These are phyloP conservation scores for Mizuhopecten yessoensis DNA, from an alignment of 1,140 invertebrate genomes.

Conservation along the genomic window DNA sequence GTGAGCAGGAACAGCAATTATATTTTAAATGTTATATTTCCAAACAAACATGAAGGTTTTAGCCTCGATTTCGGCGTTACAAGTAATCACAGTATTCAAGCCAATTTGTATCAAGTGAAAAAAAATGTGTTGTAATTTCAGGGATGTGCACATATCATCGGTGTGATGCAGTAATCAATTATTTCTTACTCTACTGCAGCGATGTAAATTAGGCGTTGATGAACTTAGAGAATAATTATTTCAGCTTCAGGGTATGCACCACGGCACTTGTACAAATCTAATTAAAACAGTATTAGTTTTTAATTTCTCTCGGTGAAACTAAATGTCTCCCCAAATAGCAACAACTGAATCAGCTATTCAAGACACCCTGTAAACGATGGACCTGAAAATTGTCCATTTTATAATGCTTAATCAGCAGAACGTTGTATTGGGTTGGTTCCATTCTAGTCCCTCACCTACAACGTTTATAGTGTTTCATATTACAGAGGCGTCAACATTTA, in stretches of 20 bases:
- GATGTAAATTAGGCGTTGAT: background rate
- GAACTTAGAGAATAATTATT: background rate
- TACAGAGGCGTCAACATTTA: no score
- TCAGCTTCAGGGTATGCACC: background rate
- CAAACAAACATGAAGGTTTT: no score
- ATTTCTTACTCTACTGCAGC: background rate
- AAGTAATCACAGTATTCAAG: background rate
- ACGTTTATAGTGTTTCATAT: no score
- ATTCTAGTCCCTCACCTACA: no score
- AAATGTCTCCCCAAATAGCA: background rate
- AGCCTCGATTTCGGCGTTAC: no score
- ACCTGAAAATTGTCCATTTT: no score
- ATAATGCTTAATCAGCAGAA: background rate
- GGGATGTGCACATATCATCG: background rate
- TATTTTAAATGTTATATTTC: no score
- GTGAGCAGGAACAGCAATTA: no score
- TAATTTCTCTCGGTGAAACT: background rate
- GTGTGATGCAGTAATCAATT: background rate
- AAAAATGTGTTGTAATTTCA: background rate
- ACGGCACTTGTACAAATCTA: background rate
- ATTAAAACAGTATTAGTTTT: background rate
- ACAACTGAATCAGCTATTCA: background rate
- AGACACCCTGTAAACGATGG: background rate
- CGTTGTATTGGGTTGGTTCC: no score
- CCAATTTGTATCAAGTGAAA: no score